Base-by-base conservation (phyloP, 2,888 invertebrate genomes). In the Eupithecia insigniata region DNA sequence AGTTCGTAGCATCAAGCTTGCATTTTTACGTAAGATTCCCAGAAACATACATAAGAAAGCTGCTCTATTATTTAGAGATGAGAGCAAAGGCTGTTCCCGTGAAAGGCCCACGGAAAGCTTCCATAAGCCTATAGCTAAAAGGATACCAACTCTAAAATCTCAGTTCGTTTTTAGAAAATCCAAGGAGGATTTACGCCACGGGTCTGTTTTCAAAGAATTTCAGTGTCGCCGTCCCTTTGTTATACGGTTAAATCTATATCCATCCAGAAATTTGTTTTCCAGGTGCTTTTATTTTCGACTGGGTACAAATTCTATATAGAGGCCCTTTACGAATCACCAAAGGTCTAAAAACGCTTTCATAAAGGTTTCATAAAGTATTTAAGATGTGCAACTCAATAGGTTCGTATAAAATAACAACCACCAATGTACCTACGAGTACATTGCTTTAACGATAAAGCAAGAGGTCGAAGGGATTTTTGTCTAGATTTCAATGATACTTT, bases 21-120 rank as follows among this genome's bases (percentile, higher is more conserved):
- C 55, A 55, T 26, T 55, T 51, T 55, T 55, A 26, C 22, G 14
- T 14, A 55, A 22, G 26, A 55, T 55, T 55, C 26, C 26, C 26
- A 55, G n/a, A 70, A 75, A 55, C 69, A 76, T 72, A 72, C 68
- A 51, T 22, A 26, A 26, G 55, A 55, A 55, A 55, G 22, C 4
- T 51, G 67, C 61, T 65, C 65, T 68, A 67, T 75, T 75, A 70
- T 73, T 71, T 69, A 67, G 70, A 67, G 64, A 74, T 73, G 62
- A 69, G 65, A 60, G 71, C 74, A 70, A 74, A 74, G 73, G 68
- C 58, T 68, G 64, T 69, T 43, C 39, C 70, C 75, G 69, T 74
- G 68, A 73, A 75, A 73, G 71, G 74, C 58, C 61, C 66, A 62
- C 6, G 26, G 16, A 70, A 71, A 69, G 69, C 71, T 64, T 60